Percentiles rank a stretch among this genome's conserved stretches.
These are phyloP conservation scores for Campoplex capitator DNA, from an alignment of 2,888 invertebrate species.

Conservation along the genomic window DNA sequence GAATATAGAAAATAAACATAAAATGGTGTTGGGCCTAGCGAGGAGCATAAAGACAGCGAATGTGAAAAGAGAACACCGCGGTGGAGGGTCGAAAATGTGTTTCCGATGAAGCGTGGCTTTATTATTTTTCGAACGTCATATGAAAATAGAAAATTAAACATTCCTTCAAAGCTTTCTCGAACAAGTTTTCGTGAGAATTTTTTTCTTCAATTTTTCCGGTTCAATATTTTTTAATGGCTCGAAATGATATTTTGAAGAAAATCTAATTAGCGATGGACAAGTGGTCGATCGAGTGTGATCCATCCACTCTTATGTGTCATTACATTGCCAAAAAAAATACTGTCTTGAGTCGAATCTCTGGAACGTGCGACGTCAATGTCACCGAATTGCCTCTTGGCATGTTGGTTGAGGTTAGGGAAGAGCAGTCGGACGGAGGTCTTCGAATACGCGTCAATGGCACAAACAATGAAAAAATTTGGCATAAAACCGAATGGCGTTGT, in stretches of 20 bases:
- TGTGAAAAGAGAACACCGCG: neutral
- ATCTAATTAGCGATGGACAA: conserved; percentile 67
- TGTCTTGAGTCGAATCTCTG: conserved; percentile 74
- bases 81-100: conserved; percentile 4
- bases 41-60: neutral
- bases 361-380: conserved; percentile 75
- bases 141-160: neutral
- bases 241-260: neutral
- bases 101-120: conserved; percentile 4
- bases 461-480: conserved; percentile 74
- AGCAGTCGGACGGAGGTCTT: conserved; percentile 73
- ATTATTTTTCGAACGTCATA: neutral
- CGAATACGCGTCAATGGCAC: conserved; percentile 75
- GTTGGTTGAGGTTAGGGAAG: conserved; percentile 77
- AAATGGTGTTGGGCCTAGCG: conserved; percentile 1
- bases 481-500: conserved; percentile 81
- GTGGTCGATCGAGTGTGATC: conserved; percentile 56
- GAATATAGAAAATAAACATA: neutral
- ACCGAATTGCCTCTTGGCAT: conserved; percentile 75
- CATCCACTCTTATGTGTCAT: conserved; percentile 64
- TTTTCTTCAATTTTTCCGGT: neutral
- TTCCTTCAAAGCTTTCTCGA: neutral
- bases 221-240: neutral
- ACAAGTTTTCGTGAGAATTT: neutral
- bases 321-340: conserved; percentile 77